These are phyloP conservation scores for Hucho hucho DNA, from an alignment of 2,113 vertebrate species.

Conservation along the genomic window DNA sequence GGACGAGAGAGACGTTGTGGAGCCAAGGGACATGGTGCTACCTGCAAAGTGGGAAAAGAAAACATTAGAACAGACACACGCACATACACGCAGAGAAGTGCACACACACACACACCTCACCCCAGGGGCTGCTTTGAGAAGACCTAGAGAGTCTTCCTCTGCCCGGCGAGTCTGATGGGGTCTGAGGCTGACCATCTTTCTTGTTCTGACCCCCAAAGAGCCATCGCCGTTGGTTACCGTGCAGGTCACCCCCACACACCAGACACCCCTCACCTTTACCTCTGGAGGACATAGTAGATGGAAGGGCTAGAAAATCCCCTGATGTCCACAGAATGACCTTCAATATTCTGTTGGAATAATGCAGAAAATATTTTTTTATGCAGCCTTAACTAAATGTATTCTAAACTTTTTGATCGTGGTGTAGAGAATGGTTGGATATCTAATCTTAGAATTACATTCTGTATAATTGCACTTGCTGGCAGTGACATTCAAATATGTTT, in stretches of 20 bases:
- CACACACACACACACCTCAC: constrained; percentile 50
- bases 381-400: neutral
- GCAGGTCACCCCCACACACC: constrained; percentile 72
- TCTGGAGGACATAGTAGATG: constrained; percentile 59
- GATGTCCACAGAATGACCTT: neutral
- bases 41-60: constrained; percentile 52
- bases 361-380: too few species aligned
- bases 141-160: constrained; percentile 54
- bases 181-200: constrained; percentile 41
- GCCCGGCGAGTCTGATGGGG: constrained; percentile 51
- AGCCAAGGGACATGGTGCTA: constrained; percentile 70
- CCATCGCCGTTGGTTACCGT: constrained; percentile 80
- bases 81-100: neutral
- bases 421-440: neutral
- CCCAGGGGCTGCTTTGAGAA: constrained; percentile 70
- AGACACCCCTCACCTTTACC: constrained; percentile 68
- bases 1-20: constrained; percentile 62
- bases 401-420: neutral
- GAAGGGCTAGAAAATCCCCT: neutral
- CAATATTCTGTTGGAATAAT: constrained; percentile 1
- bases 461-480: neutral
- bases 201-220: constrained; percentile 70
- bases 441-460: neutral
- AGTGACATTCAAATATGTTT: neutral
- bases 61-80: neutral